Percentiles rank a stretch among this genome's conserved stretches.
phyloP scores from a whole-genome alignment of 2,113 vertebrate species.

The Indri indri region DNA sequence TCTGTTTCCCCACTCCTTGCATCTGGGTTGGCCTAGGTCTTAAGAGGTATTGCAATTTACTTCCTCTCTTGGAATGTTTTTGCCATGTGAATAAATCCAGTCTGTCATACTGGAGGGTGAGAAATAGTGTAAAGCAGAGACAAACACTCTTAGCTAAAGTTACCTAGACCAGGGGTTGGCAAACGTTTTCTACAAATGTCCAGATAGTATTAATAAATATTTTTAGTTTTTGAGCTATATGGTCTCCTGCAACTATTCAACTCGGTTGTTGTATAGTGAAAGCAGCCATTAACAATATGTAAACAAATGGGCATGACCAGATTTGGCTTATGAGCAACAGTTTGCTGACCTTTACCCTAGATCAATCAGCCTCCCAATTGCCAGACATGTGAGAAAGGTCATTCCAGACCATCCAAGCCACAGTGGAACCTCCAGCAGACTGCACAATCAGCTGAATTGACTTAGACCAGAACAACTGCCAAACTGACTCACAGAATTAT shows the following conservation, averaged over 20 bases:
- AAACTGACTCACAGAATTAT: not conserved
- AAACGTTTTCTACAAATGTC: not conserved
- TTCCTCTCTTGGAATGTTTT: not conserved
- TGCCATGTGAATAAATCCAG: not conserved
- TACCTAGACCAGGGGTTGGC: not conserved
- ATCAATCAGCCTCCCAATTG: not conserved
- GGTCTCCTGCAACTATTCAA: not conserved
- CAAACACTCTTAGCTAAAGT: not conserved
- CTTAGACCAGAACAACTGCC: not conserved
- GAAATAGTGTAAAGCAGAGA: not conserved
- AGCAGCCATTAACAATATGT: not conserved
- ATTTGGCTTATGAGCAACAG: not conserved
- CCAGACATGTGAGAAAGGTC: not conserved
- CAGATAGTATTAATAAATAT: not conserved
- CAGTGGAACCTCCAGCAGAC: not conserved
- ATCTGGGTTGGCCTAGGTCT: not conserved
- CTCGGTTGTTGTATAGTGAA: not conserved
- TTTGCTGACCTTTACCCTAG: not conserved
- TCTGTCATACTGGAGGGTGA: not conserved
- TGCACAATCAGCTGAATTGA: not conserved
- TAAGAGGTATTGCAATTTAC: not conserved
- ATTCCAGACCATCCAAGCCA: not conserved
- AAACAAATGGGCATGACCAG: not conserved
- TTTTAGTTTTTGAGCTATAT: not conserved
- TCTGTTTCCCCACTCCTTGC: not conserved